These are phyloP conservation scores for Pantelozetes paolii DNA, from an alignment of 2,888 invertebrate species.

Conservation along the genomic window DNA sequence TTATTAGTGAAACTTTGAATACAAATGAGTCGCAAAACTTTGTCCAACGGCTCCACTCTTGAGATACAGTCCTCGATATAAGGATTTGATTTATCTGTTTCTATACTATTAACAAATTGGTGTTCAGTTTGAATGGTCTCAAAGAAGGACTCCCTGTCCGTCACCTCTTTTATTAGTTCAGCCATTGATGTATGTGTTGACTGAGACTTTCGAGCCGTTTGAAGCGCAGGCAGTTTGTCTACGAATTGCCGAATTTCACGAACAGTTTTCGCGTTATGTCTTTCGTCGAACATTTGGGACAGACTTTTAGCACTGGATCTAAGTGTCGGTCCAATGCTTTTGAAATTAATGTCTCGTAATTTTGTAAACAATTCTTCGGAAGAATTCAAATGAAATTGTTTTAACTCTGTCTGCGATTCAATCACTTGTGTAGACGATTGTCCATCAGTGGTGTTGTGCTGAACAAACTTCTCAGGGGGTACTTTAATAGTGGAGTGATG, in stretches of 20 bases:
- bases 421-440: constrained; percentile 45
- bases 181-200: constrained; percentile 82
- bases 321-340: constrained; percentile 77
- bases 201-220: constrained; percentile 79
- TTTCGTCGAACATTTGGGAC: constrained; percentile 71
- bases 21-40: constrained; percentile 80
- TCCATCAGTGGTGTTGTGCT: constrained; percentile 59
- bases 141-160: constrained; percentile 69
- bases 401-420: constrained; percentile 63
- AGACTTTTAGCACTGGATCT: constrained; percentile 81
- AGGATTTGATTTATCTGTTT: constrained; percentile 79
- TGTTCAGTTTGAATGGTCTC: constrained; percentile 68
- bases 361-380: constrained; percentile 82
- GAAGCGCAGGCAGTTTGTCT: constrained; percentile 76
- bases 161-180: constrained; percentile 82
- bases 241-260: constrained; percentile 92
- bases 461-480: constrained; percentile 76
- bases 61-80: constrained; percentile 91
- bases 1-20: constrained; percentile 88
- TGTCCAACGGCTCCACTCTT: constrained; percentile 71
- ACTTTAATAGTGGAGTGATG: constrained; percentile 64
- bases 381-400: constrained; percentile 77
- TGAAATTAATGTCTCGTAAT: constrained; percentile 86
- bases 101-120: constrained; percentile 83
- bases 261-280: constrained; percentile 77